Base-by-base conservation (phyloP, 2,888 invertebrate species). In the Poecilus cupreus region DNA sequence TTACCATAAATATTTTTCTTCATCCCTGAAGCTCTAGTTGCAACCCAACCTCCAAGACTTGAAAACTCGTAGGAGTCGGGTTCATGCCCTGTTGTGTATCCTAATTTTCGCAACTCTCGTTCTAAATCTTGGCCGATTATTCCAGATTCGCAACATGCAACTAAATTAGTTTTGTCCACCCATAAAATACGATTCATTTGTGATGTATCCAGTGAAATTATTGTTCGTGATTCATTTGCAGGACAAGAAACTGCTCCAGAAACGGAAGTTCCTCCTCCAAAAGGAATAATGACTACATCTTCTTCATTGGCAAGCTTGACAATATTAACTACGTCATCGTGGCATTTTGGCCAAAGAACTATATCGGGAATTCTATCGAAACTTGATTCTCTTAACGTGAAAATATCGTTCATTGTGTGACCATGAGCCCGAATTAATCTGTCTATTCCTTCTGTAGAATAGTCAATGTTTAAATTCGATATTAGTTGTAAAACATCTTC, bases 61-160 rank as follows among this genome's bases (percentile, higher is more conserved):
- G 96, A 96, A 90, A 99, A 99, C 90, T 99, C 99, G 89, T 97
- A 97, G 1, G 98, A 98, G 88, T 99, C 99, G 0, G 99, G 99
- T 88, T 99, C 99, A 88, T 99, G 98, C 0, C 99, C 99, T 0
- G 96, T 94, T 0, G 98, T 98, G 86, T 93, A 94, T 0, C 97
- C 97, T 26, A 94, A 91, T 11, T 92, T 91, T 11, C 93, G 92
- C 86, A 98, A 91, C 89, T 96, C 94, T 0, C 95, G 91, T 88
- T 99, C 98, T 85, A 99, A 89, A 89, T 98, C 98, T 88, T 98
- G 98, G 0, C 98, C 98, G 37, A 98, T 93, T 84, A 98, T 96
- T 5, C 98, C 98, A 70, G 97, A 92, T 90, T 99, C 96, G 87
- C 95, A 93, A 86, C 95, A 94, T 1, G 93, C 95, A 0, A 95